Percentiles rank a stretch among this genome's conserved stretches.
These are phyloP conservation scores for Dromas ardeola DNA, from an alignment of 2,113 vertebrate species.

Conservation along the genomic window DNA sequence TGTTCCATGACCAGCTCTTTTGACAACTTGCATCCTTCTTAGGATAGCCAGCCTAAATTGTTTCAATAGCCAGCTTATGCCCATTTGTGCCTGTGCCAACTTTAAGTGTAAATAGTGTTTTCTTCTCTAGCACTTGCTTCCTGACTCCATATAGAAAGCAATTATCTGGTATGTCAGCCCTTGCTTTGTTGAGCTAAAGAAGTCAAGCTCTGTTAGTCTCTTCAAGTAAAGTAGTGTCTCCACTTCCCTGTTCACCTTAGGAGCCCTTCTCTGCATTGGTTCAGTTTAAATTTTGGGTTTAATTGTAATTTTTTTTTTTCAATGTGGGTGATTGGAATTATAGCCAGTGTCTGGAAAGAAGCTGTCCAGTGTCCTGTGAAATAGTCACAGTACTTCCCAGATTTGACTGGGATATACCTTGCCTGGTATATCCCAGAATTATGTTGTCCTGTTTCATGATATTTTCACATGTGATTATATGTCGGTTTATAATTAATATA, in stretches of 20 bases:
- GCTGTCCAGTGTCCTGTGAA: background rate
- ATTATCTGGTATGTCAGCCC: background rate
- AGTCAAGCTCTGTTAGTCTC: background rate
- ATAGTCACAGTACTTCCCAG: background rate
- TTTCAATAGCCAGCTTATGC: background rate
- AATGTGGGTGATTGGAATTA: background rate
- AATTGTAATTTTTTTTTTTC: background rate
- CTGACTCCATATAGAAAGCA: background rate
- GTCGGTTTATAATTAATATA: background rate
- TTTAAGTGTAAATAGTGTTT: background rate
- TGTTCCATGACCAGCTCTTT: background rate
- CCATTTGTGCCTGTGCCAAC: background rate
- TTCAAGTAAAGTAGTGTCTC: background rate
- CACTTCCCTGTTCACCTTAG: background rate
- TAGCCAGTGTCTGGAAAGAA: background rate
- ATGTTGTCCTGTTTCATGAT: background rate
- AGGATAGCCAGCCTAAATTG: background rate
- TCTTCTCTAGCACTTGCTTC: background rate
- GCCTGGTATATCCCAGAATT: background rate
- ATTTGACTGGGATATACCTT: background rate
- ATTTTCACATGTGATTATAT: background rate
- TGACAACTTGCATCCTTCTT: rapidly evolving
- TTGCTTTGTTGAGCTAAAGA: background rate
- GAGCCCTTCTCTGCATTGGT: background rate
- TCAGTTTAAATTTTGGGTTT: background rate